These are phyloP conservation scores for Melanotaenia duboulayi DNA, from an alignment of 2,113 vertebrate genomes.

Conservation along the genomic window DNA sequence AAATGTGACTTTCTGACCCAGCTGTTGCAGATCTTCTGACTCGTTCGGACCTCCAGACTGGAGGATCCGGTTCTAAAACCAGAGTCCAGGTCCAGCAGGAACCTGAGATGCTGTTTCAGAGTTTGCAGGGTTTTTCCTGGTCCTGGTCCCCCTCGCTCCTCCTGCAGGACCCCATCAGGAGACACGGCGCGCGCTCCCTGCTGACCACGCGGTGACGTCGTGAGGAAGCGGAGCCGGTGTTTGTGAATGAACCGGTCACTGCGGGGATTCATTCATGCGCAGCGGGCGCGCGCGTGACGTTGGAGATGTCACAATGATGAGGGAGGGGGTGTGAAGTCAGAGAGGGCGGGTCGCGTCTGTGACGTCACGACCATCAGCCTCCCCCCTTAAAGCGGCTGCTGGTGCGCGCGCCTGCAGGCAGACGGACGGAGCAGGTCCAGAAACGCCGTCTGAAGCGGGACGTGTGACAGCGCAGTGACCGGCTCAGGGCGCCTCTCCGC, in stretches of 20 bases:
- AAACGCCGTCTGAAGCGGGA: conserved; percentile 27
- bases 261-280: conserved; percentile 8
- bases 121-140: too few species aligned
- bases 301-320: not conserved
- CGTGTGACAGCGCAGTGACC: not conserved
- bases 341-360: not conserved
- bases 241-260: not conserved
- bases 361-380: conserved; percentile 39
- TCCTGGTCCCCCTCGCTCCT: too few species aligned
- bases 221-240: not conserved
- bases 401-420: not conserved
- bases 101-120: too few species aligned
- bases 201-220: too few species aligned
- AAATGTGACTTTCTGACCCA: too few species aligned
- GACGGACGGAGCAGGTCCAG: conserved; percentile 10
- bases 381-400: conserved; percentile 59
- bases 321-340: conserved; percentile 2
- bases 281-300: not conserved
- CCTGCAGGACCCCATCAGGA: too few species aligned
- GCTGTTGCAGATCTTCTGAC: too few species aligned
- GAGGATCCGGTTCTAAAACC: too few species aligned
- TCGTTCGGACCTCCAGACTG: too few species aligned
- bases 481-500: not conserved
- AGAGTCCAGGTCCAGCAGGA: too few species aligned
- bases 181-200: too few species aligned